Conservation (phyloP, 2,113 vertebrate species). For the Pithys albifrons region DNA sequence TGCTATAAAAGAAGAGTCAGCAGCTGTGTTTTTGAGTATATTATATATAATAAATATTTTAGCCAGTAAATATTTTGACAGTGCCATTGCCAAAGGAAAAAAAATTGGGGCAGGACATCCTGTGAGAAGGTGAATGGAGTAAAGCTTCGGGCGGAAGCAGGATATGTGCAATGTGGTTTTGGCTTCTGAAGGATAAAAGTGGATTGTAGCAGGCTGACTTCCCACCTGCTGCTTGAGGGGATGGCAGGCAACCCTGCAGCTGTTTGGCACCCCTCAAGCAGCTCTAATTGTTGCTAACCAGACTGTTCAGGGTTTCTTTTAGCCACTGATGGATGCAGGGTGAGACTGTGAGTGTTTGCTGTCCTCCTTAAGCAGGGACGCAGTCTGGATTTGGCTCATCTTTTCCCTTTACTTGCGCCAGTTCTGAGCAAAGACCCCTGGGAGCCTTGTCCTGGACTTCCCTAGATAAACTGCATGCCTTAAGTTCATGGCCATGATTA, state of each 20-base stretch:
- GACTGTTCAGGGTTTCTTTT: background rate
- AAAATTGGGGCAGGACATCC: conserved; percentile 26
- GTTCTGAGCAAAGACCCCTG: conserved; percentile 15
- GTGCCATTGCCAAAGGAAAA: background rate
- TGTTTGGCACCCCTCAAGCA: conserved; percentile 49
- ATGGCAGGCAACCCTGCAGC: conserved; percentile 52
- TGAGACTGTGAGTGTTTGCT: background rate
- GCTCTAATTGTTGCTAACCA: conserved; percentile 6
- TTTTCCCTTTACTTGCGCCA: conserved; percentile 34
- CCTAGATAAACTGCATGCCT: conserved; percentile 13
- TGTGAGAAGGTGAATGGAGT: background rate
- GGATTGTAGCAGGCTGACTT: background rate
- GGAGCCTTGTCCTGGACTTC: conserved; percentile 36
- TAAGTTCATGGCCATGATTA: conserved; percentile 20
- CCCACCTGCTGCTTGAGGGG: conserved; percentile 55
- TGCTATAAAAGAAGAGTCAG: background rate
- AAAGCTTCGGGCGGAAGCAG: conserved; percentile 19
- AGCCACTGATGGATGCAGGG: background rate
- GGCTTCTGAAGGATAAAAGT: conserved; percentile 23
- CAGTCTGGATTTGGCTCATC: conserved; percentile 51
- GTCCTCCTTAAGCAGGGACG: background rate
- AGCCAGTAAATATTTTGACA: conserved; percentile 54
- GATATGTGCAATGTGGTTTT: background rate
- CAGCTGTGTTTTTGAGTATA: conserved; percentile 22
- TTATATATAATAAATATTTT: conserved; percentile 22